These are phyloP conservation scores for Dryomyza anilis DNA, from an alignment of 2,888 invertebrate genomes.

Conservation along the genomic window DNA sequence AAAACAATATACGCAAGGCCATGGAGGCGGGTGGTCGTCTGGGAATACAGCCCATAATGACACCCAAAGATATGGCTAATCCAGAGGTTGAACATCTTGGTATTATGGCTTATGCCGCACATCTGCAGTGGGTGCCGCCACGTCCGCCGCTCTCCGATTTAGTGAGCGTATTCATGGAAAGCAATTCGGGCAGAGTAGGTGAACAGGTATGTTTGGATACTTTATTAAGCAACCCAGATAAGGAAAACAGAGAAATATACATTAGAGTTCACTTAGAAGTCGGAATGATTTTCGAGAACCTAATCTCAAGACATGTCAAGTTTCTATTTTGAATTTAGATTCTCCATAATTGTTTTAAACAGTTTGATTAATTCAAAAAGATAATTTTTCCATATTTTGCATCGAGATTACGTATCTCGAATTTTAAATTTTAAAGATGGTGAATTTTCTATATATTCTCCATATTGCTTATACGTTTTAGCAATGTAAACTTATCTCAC, in stretches of 20 bases:
- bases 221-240: too few relatives aligned
- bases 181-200: slow-evolving; percentile 83
- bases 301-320: neutral
- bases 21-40: slow-evolving; percentile 72
- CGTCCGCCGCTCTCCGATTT: slow-evolving; percentile 83
- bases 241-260: neutral
- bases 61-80: slow-evolving; percentile 93
- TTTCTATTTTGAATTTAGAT: slow-evolving; percentile 8
- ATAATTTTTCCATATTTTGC: too few relatives aligned
- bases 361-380: too few relatives aligned
- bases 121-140: slow-evolving; percentile 87
- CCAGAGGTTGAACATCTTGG: slow-evolving; percentile 95
- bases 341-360: too few relatives aligned
- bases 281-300: neutral
- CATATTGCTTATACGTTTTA: too few relatives aligned
- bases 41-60: slow-evolving; percentile 85
- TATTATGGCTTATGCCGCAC: slow-evolving; percentile 96
- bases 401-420: too few relatives aligned
- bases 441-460: too few relatives aligned
- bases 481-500: too few relatives aligned
- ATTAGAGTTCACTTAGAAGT: neutral
- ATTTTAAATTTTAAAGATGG: too few relatives aligned
- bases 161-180: slow-evolving; percentile 78
- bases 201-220: too few relatives aligned
- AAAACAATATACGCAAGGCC: slow-evolving; percentile 79